Percentiles rank a stretch among this genome's conserved stretches.
Conservation (phyloP, 2,113 vertebrate genomes). For the Mustela lutreola region DNA sequence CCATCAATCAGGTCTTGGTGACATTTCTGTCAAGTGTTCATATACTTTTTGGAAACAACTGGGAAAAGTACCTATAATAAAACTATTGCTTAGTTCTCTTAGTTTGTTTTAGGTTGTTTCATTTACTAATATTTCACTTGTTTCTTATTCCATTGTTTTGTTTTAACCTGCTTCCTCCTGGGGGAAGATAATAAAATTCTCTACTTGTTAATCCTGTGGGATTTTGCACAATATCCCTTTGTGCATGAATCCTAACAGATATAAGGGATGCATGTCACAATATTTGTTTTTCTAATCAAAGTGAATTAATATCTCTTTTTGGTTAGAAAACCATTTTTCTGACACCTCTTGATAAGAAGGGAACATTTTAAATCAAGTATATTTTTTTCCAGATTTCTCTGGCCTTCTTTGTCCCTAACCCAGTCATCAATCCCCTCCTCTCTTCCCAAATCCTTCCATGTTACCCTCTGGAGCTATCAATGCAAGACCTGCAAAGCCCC, state of each 20-base stretch:
- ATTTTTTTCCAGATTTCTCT: neutral
- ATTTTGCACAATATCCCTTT: neutral
- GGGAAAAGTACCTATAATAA: neutral
- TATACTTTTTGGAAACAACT: neutral
- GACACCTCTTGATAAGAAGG: neutral
- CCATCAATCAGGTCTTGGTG: neutral
- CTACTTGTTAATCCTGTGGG: neutral
- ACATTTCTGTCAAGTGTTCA: neutral
- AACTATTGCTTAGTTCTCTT: neutral
- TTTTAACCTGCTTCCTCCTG: neutral
- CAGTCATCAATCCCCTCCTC: too few relatives aligned
- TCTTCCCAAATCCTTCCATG: neutral
- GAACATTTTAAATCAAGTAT: neutral
- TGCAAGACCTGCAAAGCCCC: neutral
- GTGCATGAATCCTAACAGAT: neutral
- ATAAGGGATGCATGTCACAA: neutral
- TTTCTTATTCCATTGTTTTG: neutral
- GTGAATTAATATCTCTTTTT: slow-evolving; percentile 5
- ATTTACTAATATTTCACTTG: neutral
- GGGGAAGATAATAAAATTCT: neutral
- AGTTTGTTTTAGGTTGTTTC: slow-evolving; percentile 15
- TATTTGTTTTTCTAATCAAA: neutral
- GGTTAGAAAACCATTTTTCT: neutral
- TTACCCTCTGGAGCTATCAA: neutral
- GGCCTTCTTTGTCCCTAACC: neutral